Base-by-base conservation (phyloP, 2,888 invertebrate genomes). In the Phortica magna region DNA sequence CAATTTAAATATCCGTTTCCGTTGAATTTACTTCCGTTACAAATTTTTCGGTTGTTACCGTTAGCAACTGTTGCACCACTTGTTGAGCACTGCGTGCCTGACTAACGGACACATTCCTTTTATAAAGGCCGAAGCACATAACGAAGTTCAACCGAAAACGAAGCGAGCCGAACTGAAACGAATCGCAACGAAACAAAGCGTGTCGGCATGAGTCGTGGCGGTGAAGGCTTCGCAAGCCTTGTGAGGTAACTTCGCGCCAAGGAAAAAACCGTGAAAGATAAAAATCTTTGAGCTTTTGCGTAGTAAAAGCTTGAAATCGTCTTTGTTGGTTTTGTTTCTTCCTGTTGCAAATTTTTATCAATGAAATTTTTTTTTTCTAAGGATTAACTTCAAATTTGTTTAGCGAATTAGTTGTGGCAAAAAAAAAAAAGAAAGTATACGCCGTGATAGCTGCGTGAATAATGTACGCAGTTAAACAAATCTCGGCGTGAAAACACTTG, bases 61-160 rank as follows among this genome's bases (percentile, higher is more conserved):
- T 59, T 80, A 61, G 83, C 88, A 86, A 88, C 89, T 86, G 89
- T 83, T 89, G 87, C 89, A 84, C 87, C 90, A 91, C 91, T 91
- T 91, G 91, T 91, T 91, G 91, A 91, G 87, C 91, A 92, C 91
- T 92, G 91, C 88, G 85, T 89, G 82, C 83, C 81, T 73, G 82
- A 84, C 83, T 83, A 80, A 81, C 75, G 78, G 73, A 83, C 83
- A 81, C 81, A 81, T 83, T 84, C 87, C 88, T 89, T 90, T 90
- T 90, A 90, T 91, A 91, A 88, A 82, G 83, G 65, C 83, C 73
- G 61, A 61, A 31, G 59, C 65, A 57, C 9, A 0, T 19, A 53
- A 73, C 75, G 77, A 55, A 74, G 10, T 77, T 39, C 42, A 43
- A 68, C 43, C 6, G 68, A 41, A 68, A 68, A 12, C 70, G 22